Conservation (phyloP, 2,113 vertebrate genomes). For the Dromaius novaehollandiae region DNA sequence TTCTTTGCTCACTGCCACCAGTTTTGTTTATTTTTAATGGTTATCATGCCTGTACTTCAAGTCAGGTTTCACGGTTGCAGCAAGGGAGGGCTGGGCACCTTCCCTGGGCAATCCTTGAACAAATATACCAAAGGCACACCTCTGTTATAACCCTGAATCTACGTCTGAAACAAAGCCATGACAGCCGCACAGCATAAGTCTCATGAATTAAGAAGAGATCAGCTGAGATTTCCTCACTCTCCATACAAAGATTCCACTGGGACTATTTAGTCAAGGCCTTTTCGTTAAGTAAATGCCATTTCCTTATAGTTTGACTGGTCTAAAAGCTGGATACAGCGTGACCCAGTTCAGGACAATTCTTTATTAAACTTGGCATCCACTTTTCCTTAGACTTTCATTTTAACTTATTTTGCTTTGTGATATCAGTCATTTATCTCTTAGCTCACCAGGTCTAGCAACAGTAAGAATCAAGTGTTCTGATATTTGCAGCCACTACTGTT, state of each 20-base stretch:
- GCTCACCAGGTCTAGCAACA: not conserved
- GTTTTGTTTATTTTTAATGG: conserved; percentile 16
- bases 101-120: not conserved
- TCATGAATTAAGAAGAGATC: not conserved
- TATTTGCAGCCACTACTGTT: not conserved
- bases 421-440: not conserved
- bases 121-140: not conserved
- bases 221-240: not conserved
- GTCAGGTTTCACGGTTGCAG: not conserved
- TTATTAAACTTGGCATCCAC: not conserved
- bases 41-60: not conserved
- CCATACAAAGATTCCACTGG: not conserved
- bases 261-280: not conserved
- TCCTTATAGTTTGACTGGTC: not conserved
- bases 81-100: not conserved
- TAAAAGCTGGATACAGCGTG: not conserved
- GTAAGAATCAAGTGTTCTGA: not conserved
- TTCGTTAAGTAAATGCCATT: not conserved
- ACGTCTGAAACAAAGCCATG: not conserved
- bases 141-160: not conserved
- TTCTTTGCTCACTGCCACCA: not conserved
- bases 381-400: not conserved
- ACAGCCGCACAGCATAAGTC: not conserved
- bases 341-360: not conserved
- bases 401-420: not conserved